phyloP scores from a whole-genome alignment of 2,113 vertebrate genomes.

The Indicator maculatus region DNA sequence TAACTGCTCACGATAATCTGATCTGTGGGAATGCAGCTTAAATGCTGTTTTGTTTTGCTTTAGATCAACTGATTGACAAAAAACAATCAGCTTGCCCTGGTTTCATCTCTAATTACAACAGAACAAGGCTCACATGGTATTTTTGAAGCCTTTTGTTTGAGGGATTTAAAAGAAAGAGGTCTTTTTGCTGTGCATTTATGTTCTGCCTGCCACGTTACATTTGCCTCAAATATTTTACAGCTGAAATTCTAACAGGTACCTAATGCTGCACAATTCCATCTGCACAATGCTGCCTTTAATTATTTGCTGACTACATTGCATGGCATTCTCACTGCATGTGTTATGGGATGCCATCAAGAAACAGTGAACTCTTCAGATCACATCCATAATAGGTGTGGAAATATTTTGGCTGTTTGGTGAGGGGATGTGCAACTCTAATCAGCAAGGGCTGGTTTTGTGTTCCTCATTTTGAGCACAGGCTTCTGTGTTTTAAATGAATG shows the following conservation, averaged over 20 bases:
- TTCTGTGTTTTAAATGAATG: not conserved
- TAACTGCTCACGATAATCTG: not conserved
- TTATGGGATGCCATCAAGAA: not conserved
- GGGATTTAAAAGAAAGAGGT: not conserved
- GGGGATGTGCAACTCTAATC: not conserved
- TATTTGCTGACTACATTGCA: not conserved
- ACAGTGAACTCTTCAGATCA: not conserved
- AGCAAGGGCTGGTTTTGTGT: not conserved
- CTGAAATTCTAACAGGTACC: not conserved
- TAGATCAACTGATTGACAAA: not conserved
- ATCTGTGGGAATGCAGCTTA: not conserved
- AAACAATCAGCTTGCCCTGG: not conserved
- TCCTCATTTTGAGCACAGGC: not conserved
- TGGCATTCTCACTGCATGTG: not conserved
- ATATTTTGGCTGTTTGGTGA: not conserved
- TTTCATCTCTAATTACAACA: not conserved
- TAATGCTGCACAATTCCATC: not conserved
- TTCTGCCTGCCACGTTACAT: not conserved
- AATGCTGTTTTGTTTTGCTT: not conserved
- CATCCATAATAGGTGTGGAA: accelerated
- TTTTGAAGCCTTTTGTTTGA: not conserved
- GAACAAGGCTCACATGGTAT: not conserved
- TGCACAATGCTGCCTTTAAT: not conserved
- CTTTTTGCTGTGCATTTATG: not conserved
- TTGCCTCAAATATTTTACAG: not conserved